Evolutionary conservation across 92 coral and sea anemone species (phyloP).

Genomic region (Porites divaricata): DNA sequence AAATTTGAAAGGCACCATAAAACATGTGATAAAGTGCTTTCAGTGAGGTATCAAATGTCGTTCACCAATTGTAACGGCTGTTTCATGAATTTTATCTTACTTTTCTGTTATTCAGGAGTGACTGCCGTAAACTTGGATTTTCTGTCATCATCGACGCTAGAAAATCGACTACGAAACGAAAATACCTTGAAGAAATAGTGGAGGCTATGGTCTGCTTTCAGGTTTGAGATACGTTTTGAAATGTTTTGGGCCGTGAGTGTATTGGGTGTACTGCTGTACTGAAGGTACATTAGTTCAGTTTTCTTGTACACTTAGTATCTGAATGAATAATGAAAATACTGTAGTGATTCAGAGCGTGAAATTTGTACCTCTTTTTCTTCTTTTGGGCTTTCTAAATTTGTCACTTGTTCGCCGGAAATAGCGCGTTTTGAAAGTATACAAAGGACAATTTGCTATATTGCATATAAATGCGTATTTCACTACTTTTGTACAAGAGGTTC

Average conservation of each 20-base stretch:
- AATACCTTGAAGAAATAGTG: constrained; percentile 77
- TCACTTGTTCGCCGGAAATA: constrained; percentile 6
- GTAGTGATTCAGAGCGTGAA: neutral
- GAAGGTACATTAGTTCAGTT: neutral
- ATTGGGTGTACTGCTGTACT: neutral
- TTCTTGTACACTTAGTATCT: neutral
- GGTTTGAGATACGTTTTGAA: constrained; percentile 53
- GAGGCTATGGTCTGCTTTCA: constrained; percentile 97
- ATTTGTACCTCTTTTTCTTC: neutral
- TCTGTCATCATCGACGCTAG: constrained; percentile 87
- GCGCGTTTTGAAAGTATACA: neutral
- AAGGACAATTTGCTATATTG: neutral
- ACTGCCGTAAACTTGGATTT: constrained; percentile 81
- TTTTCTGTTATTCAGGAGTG: constrained; percentile 74
- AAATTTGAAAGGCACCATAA: constrained; percentile 34
- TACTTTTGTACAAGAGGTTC: neutral
- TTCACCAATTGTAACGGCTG: constrained; percentile 10
- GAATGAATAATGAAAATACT: too few relatives aligned
- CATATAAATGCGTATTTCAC: neutral
- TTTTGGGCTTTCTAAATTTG: neutral
- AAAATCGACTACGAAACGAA: constrained; percentile 80
- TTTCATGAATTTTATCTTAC: constrained; percentile 15
- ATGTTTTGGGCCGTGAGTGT: neutral
- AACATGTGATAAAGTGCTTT: constrained; percentile 39
- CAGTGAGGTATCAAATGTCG: constrained; percentile 63